Evolutionary conservation across 30 jellyfish, hydroid and myxozoan genomes (phyloP).

Genomic region (Hydractinia echinata): DNA sequence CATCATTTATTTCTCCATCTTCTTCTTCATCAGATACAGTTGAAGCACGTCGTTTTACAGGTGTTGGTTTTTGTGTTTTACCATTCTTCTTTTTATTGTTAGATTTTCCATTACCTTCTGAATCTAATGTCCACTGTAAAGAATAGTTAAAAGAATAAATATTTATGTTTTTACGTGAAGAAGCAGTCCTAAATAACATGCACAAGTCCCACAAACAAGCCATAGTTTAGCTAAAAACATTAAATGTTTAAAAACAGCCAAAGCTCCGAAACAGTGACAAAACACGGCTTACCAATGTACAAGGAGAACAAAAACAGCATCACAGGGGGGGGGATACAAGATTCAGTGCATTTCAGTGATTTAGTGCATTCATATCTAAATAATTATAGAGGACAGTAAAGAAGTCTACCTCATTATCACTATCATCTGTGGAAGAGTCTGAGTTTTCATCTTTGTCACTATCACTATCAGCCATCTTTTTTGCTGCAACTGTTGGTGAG

Average conservation of each 20-base stretch:
- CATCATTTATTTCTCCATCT: conserved; percentile 26
- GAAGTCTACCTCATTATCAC: conserved; percentile 46
- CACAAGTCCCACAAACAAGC: no score
- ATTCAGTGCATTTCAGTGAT: no score
- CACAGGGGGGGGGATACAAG: no score
- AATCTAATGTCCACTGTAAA: conserved; percentile 74
- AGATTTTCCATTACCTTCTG: conserved; percentile 62
- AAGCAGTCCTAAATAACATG: no score
- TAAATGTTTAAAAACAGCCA: no score
- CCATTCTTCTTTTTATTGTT: conserved; percentile 43
- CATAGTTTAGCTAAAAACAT: no score
- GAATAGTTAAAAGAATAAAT: background rate
- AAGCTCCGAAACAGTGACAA: no score
- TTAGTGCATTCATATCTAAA: no score
- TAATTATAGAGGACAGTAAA: no score
- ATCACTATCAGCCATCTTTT: conserved; percentile 43
- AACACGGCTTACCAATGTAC: no score
- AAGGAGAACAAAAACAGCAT: no score
- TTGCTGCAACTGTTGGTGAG: conserved; percentile 23
- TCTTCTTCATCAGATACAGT: conserved; percentile 5
- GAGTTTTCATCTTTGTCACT: conserved; percentile 49
- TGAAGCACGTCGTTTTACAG: background rate
- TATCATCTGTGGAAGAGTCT: conserved; percentile 76
- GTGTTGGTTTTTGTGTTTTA: background rate
- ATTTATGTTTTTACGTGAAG: background rate